These are phyloP conservation scores for Stichodactyla mertensii DNA, from an alignment of 64 coral and sea anemone genomes.

Conservation along the genomic window DNA sequence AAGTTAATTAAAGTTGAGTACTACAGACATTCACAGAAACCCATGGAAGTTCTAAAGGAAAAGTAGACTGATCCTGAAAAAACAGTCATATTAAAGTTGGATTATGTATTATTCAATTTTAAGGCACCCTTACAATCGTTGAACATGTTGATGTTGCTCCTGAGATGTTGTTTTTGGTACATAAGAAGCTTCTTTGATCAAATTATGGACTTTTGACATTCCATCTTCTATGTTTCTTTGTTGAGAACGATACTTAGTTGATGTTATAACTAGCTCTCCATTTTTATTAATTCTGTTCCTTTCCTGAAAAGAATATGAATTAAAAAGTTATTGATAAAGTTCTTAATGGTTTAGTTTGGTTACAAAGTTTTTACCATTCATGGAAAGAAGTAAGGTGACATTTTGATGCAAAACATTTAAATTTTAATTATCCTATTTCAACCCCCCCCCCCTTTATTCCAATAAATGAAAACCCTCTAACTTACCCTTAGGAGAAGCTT, in stretches of 20 bases:
- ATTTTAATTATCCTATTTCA: too few relatives aligned
- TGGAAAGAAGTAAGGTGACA: too few relatives aligned
- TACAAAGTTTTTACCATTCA: too few relatives aligned
- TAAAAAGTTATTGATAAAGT: neutral
- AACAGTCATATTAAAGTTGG: neutral
- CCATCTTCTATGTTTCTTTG: conserved; percentile 88
- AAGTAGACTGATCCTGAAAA: too few relatives aligned
- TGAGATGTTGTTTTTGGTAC: conserved; percentile 62
- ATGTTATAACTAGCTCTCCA: conserved; percentile 78
- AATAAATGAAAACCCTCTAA: neutral
- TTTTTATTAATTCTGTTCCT: conserved; percentile 81
- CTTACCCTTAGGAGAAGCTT: conserved; percentile 71
- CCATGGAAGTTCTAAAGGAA: too few relatives aligned
- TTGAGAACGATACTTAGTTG: conserved; percentile 78
- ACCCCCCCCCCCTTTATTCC: too few relatives aligned
- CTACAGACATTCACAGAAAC: too few relatives aligned
- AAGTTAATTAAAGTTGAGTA: too few relatives aligned
- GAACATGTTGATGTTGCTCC: conserved; percentile 72
- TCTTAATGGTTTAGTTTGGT: too few relatives aligned
- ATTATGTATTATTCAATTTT: neutral
- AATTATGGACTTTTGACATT: conserved; percentile 53
- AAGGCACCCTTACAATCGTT: conserved; percentile 66
- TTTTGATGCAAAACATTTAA: too few relatives aligned
- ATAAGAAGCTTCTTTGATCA: conserved; percentile 74
- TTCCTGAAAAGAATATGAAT: conserved; percentile 38